Evolutionary conservation across 2,113 vertebrate species (phyloP).

Genomic region (Gorsachius goisagi): DNA sequence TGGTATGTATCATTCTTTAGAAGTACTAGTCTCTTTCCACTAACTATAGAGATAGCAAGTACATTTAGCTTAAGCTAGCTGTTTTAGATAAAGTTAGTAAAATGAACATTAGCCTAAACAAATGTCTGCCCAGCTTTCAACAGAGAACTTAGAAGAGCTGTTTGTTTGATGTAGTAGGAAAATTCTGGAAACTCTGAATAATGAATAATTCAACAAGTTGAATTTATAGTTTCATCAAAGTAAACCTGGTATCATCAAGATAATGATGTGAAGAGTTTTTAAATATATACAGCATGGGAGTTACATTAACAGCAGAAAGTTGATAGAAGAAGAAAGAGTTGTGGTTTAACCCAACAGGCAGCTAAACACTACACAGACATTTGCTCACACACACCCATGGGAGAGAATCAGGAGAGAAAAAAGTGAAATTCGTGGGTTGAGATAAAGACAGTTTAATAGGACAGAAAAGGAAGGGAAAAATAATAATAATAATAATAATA

Average conservation of each 20-base stretch:
- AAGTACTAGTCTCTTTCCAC: background rate
- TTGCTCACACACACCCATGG: too few relatives aligned
- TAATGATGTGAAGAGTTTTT: background rate
- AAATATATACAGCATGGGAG: background rate
- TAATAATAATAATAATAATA: too few relatives aligned
- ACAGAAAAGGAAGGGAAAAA: too few relatives aligned
- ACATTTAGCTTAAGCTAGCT: background rate
- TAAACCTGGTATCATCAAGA: background rate
- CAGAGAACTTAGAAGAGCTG: background rate
- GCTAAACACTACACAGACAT: too few relatives aligned
- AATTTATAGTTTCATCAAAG: background rate
- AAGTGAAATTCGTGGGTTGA: too few relatives aligned
- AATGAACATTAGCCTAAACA: background rate
- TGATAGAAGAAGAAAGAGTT: background rate
- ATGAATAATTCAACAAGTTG: background rate
- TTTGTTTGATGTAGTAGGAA: background rate
- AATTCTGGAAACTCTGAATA: background rate
- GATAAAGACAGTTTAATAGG: too few relatives aligned
- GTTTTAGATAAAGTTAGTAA: background rate
- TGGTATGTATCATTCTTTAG: background rate
- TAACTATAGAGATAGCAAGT: background rate
- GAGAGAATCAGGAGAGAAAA: too few relatives aligned
- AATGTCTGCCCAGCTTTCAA: background rate
- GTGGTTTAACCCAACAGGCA: too few relatives aligned
- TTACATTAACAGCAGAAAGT: background rate